phyloP scores from a whole-genome alignment of 2,797 vertebrate species.

The Ambastaia sidthimunki region DNA sequence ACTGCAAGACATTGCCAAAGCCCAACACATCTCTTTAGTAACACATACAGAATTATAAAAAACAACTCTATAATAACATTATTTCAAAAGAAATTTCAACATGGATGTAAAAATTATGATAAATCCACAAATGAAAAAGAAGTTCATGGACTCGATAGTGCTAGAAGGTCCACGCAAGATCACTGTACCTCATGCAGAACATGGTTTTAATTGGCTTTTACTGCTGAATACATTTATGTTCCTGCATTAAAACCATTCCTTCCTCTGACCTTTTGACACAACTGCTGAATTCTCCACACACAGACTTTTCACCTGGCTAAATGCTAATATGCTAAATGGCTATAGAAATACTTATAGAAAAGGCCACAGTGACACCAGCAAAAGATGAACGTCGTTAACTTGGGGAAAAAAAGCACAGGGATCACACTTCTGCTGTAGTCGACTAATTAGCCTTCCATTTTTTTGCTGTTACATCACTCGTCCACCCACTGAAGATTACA shows the following conservation, averaged over 20 bases:
- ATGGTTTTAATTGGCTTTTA: constrained; percentile 62
- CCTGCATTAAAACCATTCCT: constrained; percentile 53
- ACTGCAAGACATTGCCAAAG: background rate
- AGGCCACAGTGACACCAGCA: constrained; percentile 44
- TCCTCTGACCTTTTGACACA: constrained; percentile 60
- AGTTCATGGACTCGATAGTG: background rate
- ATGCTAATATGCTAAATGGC: constrained; percentile 28
- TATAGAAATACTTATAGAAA: constrained; percentile 30
- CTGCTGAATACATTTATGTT: constrained; percentile 50
- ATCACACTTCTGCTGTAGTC: constrained; percentile 54
- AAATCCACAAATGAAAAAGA: background rate
- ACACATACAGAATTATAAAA: background rate
- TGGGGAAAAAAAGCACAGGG: constrained; percentile 37
- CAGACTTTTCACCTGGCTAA: constrained; percentile 25
- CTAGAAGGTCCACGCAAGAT: background rate
- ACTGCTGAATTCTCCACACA: constrained; percentile 54
- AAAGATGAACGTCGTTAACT: constrained; percentile 67
- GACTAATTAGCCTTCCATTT: constrained; percentile 57
- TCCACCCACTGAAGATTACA: constrained; percentile 18
- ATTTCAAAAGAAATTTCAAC: background rate
- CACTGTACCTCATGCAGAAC: constrained; percentile 48
- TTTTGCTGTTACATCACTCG: constrained; percentile 39
- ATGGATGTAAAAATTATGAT: background rate
- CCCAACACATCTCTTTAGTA: background rate
- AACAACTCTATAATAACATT: background rate